Conservation (phyloP, 2,888 invertebrate species). For the Agrochola lota region DNA sequence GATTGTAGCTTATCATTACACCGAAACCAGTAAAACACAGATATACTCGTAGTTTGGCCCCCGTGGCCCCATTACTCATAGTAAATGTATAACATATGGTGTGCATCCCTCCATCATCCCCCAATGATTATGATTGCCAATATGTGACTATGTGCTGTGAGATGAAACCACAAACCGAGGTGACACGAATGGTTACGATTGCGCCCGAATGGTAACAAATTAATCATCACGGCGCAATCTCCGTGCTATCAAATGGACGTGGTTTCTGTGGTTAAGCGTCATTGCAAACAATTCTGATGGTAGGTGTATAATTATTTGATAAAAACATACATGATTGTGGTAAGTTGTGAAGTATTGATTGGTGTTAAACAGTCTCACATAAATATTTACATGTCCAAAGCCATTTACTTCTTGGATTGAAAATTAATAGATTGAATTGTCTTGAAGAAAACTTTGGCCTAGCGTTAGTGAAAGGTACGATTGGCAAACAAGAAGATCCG, state of each 20-base stretch:
- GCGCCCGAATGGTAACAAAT: constrained; percentile 28
- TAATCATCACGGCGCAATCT: constrained; percentile 54
- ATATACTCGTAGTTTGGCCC: too few species aligned
- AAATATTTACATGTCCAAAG: not conserved
- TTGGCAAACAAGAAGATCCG: too few species aligned
- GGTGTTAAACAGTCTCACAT: not conserved
- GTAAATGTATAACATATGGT: not conserved
- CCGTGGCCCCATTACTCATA: not conserved
- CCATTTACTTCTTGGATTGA: too few species aligned
- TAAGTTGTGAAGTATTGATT: constrained; percentile 1
- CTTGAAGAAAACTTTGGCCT: too few species aligned
- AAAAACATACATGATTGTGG: not conserved
- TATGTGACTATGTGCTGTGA: constrained; percentile 14
- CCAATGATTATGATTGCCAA: constrained; percentile 5
- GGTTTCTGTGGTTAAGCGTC: constrained; percentile 46
- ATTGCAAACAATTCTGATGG: constrained; percentile 34
- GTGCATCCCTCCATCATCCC: not conserved
- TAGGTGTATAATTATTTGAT: not conserved
- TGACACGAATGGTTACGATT: constrained; percentile 2
- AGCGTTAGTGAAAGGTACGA: too few species aligned
- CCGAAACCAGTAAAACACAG: not conserved
- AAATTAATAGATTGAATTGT: too few species aligned
- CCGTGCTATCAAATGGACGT: constrained; percentile 40
- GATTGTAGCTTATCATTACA: not conserved
- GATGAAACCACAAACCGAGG: constrained; percentile 39